These are phyloP conservation scores for Gymnocheta viridis DNA, from an alignment of 2,888 invertebrate genomes.

Conservation along the genomic window DNA sequence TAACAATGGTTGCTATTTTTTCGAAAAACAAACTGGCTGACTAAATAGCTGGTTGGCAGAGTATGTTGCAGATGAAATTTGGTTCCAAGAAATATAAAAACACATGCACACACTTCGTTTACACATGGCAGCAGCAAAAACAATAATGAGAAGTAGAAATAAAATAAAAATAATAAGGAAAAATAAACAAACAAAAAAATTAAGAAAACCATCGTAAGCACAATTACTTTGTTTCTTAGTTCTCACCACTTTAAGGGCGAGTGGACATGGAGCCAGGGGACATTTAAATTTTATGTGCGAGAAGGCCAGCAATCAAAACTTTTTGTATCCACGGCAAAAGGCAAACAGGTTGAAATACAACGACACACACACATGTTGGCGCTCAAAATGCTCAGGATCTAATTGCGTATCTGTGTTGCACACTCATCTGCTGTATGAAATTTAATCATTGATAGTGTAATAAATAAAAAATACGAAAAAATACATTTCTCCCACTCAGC, in stretches of 20 bases:
- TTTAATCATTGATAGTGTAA: conserved; percentile 42
- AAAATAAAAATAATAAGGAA: conserved; percentile 24
- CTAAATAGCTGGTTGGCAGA: conserved; percentile 5
- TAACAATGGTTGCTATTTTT: conserved; percentile 25
- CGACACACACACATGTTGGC: background rate
- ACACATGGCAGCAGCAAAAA: conserved; percentile 24
- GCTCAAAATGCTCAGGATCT: background rate
- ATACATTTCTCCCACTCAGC: background rate
- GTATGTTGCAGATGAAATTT: conserved; percentile 25
- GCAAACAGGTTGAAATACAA: conserved; percentile 41
- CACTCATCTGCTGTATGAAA: conserved; percentile 35
- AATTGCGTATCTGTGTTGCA: conserved; percentile 35
- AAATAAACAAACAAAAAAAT: conserved; percentile 42
- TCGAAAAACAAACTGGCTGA: background rate
- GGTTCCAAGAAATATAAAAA: conserved; percentile 6
- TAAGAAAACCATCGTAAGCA: conserved; percentile 43
- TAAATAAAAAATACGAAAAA: conserved; percentile 30
- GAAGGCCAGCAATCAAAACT: conserved; percentile 35
- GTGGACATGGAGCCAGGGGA: conserved; percentile 35
- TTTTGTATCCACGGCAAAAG: conserved; percentile 10
- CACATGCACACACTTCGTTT: background rate
- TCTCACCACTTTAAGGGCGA: conserved; percentile 32
- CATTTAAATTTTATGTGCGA: conserved; percentile 58
- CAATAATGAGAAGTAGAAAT: conserved; percentile 10
- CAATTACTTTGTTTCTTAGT: conserved; percentile 32